Evolutionary conservation across 1,140 invertebrate species (phyloP), one percentile per base, ranked within the genome.

Genomic region (Bombus turneri): DNA sequence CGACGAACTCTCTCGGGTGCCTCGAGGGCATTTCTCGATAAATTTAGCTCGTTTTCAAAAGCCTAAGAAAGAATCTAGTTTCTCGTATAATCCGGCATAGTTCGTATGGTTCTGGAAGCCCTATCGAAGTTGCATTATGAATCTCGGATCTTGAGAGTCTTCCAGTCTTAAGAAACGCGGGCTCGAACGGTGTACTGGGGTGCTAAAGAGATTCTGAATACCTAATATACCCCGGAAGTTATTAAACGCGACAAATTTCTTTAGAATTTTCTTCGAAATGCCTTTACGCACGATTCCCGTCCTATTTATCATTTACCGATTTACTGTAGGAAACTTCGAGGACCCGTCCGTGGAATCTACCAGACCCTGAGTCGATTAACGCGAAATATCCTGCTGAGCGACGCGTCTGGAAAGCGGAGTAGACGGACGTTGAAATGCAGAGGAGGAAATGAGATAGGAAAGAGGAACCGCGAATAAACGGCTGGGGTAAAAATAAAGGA

Each of bases 401-500:
- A 57, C 28, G 69, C 39, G 69, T 28, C 25, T 74, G 74, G 13
- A 53, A 62, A 47, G 2, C 28, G 28, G 31, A 64, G 62, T 53
- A 68, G 59, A 10, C 47, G 31, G 13, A 34, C 12, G 53, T 68
- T 10, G 25, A 59, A 85, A 74, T 75, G 57, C 31, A 41, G n/a
- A 77, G 39, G 62, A 62, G 80, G 73, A 84, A 64, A 71, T 59
- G 72, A 68, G 68, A 84, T 64, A 68, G 68, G 47, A 57, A 81
- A 59, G 74, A 78, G 53, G 80, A 77, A 64, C 66, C 86, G 82
- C 79, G 88, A 90, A 90, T 90, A 90, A 87, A 89, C 81, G 85
- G 72, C 28, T 69, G 71, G 59, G 71, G 73, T 91, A 91, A 90
- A 90, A 90, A 90, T 88, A 91, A 91, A 91, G 84, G 53, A 91